Evolutionary conservation across 2,113 vertebrate species (phyloP).

Genomic region (Lepidiolamprologus cunningtoni): DNA sequence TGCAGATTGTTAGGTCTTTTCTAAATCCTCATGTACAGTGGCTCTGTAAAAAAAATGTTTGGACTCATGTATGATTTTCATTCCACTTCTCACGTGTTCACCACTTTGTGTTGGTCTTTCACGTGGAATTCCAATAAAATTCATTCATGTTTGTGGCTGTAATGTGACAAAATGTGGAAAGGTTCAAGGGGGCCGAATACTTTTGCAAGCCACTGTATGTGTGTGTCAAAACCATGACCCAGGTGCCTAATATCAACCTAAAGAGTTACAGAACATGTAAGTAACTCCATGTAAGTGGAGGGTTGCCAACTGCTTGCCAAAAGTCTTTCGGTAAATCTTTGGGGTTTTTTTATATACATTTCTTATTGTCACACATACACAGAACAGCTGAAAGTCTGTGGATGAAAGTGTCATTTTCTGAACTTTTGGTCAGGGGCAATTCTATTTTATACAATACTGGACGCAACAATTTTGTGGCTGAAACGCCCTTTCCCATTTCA

Average conservation of each 20-base stretch:
- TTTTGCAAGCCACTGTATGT: not conserved
- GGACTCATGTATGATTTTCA: fast-evolving
- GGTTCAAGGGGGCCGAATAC: not conserved
- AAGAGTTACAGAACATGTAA: not conserved
- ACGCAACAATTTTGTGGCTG: not conserved
- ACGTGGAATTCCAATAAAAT: not conserved
- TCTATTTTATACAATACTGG: not conserved
- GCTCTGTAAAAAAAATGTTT: too few species aligned
- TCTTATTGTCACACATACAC: not conserved
- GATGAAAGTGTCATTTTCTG: not conserved
- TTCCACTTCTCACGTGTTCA: not conserved
- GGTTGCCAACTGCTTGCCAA: not conserved
- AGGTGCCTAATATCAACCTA: not conserved
- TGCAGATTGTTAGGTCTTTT: too few species aligned
- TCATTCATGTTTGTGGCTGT: not conserved
- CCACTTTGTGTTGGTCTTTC: not conserved
- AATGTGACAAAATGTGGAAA: not conserved
- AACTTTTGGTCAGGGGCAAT: not conserved
- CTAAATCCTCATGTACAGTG: too few species aligned
- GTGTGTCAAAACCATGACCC: not conserved
- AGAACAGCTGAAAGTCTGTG: not conserved
- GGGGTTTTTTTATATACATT: not conserved
- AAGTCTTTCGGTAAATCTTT: not conserved
- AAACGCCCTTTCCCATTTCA: not conserved
- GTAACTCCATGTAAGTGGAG: not conserved